These are phyloP conservation scores for Aleiodes alternator DNA, from an alignment of 2,888 invertebrate species.

Conservation along the genomic window DNA sequence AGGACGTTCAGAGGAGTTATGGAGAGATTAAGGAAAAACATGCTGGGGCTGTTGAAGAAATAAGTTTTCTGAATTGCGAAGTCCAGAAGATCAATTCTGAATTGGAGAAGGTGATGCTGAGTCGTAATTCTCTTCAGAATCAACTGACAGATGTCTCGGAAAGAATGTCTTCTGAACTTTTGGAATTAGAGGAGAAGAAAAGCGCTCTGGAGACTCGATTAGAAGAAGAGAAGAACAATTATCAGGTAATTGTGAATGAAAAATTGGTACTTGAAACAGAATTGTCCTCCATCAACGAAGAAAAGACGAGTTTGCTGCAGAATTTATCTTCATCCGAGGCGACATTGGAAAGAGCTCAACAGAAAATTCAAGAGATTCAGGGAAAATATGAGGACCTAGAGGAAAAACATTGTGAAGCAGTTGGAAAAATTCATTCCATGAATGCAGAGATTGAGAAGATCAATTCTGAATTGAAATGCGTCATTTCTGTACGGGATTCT, in stretches of 20 bases:
- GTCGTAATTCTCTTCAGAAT: neutral
- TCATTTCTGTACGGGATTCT: conserved; percentile 31
- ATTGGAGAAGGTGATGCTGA: neutral
- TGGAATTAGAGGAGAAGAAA: neutral
- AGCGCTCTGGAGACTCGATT: neutral
- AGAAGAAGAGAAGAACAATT: conserved; percentile 4
- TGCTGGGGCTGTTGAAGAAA: neutral
- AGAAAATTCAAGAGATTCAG: neutral
- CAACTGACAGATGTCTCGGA: neutral
- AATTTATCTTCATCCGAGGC: neutral
- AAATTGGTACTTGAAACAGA: neutral
- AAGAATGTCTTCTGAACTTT: neutral
- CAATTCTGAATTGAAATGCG: conserved; percentile 23
- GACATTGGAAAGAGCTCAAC: neutral
- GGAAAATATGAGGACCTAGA: conserved; percentile 41
- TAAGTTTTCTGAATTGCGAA: neutral
- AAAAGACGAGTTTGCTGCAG: neutral
- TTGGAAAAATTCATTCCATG: conserved; percentile 27
- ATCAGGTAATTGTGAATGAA: conserved; percentile 28
- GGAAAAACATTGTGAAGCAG: conserved; percentile 42
- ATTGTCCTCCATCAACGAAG: neutral
- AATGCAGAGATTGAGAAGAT: conserved; percentile 30
- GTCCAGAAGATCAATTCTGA: neutral
- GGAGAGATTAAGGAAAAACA: neutral
- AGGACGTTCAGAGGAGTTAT: neutral